Evolutionary conservation across 2,113 vertebrate species (phyloP), one percentile per base, ranked within the genome.

Genomic region (Collichthys lucidus): DNA sequence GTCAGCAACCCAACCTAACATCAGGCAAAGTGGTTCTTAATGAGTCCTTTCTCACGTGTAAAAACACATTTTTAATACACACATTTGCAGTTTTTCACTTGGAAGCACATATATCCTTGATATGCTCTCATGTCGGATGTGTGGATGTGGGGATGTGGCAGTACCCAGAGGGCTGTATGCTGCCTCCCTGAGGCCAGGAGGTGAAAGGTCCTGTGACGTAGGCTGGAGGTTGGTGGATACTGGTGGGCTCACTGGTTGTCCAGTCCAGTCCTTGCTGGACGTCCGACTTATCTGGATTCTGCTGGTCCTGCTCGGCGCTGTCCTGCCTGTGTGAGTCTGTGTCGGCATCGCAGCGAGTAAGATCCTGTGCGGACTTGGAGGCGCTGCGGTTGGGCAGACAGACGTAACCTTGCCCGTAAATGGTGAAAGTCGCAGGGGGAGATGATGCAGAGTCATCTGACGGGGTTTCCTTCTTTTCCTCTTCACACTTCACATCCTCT

Each of bases 341-440:
- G 65, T n/a, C 47, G 61, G 24, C 22, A 4, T 26, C 20, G 14
- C 44, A 12, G 60, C 57, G 78, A n/a, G 68, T 19, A 0, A 90
- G 86, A 40, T 92, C 84, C 68, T 86, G 79, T 9, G 85, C 78
- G 74, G 90, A 93, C 71, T 47, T 76, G 50, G 66, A 85, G 47
- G n/a, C 1, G 4, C 4, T 29, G 46, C 0, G 29, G 26, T 1
- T 62, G 3, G 93, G 92, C 2, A 94, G 92, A 61, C 73, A 61
- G n/a, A 92, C 80, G 1, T 93, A 91, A 10, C 63, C 87, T 4
- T 46, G 31, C 1, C 73, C 35, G 1, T 7, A 73, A 1, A 77
- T 14, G 12, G n/a, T 5, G 1, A 67, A 61, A 4, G 40, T 53
- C 24, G 11, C 24, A 0, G 46, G 62, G 9, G 59, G 16, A 16